These are phyloP conservation scores for Saccostrea glomerata DNA, from an alignment of 1,140 invertebrate species.

Conservation along the genomic window DNA sequence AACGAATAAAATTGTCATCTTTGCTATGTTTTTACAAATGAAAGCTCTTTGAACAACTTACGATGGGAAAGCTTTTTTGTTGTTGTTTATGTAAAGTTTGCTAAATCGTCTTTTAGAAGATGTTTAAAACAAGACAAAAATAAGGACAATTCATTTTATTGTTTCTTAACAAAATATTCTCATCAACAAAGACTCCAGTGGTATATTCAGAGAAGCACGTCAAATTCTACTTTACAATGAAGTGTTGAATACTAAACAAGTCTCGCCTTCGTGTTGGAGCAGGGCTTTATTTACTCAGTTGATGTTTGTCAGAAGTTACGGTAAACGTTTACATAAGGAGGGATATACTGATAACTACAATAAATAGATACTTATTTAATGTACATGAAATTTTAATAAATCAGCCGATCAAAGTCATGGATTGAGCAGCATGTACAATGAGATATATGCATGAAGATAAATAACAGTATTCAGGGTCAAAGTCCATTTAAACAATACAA, in stretches of 20 bases:
- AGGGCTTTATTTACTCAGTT: background rate
- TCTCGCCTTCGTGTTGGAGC: background rate
- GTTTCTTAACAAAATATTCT: conserved; percentile 33
- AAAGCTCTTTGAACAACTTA: conserved; percentile 33
- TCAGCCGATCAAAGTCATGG: too few species aligned
- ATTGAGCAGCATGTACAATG: too few species aligned
- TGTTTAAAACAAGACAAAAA: background rate
- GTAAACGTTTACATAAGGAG: too few species aligned
- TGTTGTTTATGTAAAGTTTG: conserved; percentile 24
- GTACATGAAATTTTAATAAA: too few species aligned
- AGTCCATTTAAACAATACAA: too few species aligned
- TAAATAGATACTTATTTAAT: too few species aligned
- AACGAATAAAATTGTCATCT: conserved; percentile 36
- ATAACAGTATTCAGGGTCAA: too few species aligned
- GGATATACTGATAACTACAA: too few species aligned
- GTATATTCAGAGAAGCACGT: background rate
- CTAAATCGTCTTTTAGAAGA: background rate
- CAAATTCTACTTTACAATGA: background rate
- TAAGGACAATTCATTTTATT: conserved; percentile 25
- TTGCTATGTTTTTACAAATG: background rate
- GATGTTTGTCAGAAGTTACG: background rate
- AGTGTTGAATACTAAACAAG: background rate
- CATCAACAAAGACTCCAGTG: background rate
- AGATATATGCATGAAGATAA: too few species aligned
- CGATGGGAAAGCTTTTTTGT: background rate